Evolutionary conservation across 2,888 invertebrate species (phyloP), one percentile per base, ranked within the genome.

Genomic region (Melangyna quadrimaculata): DNA sequence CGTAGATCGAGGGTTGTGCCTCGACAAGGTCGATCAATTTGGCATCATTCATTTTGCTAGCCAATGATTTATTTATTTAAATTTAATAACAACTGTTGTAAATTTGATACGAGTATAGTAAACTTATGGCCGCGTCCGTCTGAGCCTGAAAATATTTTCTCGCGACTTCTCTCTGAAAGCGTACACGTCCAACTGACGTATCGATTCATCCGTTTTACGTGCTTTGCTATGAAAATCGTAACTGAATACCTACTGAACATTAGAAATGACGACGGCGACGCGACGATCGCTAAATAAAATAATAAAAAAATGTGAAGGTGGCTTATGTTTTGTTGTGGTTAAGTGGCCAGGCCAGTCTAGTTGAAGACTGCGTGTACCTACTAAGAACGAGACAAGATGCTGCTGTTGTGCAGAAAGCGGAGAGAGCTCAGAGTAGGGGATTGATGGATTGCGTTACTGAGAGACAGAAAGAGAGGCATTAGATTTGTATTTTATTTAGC

Each of bases 1-100:
- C 88, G 70, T 88, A 88, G 40, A 88, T 88, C 24, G 78, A 80
- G 37, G 81, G 83, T 53, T 87, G 87, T 3, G 87, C 83, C 37
- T 88, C 77, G 22, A 88, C 88, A 73, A 88, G 82, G 75, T 87
- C 87, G 73, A 88, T 88, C 69, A 88, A 71, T 63, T 87, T 88
- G 45, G 80, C 65, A 83, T 87, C 86, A 67, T 86, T 80, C 86
- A 86, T 86, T 63, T 86, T 35, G 14, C 37, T 27, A 40, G 27
- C 67, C 24, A 63, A 35, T 22, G 43, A 65, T 14, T 22, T 51
- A 40, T 40, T 48, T 67, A 14, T 51, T 22, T 7, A n/a, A 51
- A 32, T 48, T 19, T 48, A 48, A n/a, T n/a, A n/a, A n/a, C 19
- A 22, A 14, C 8, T 40, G 14, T 29, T 27, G 65, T 27, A 45